Conservation (phyloP, 2,113 vertebrate species). For the Serinus canaria region DNA sequence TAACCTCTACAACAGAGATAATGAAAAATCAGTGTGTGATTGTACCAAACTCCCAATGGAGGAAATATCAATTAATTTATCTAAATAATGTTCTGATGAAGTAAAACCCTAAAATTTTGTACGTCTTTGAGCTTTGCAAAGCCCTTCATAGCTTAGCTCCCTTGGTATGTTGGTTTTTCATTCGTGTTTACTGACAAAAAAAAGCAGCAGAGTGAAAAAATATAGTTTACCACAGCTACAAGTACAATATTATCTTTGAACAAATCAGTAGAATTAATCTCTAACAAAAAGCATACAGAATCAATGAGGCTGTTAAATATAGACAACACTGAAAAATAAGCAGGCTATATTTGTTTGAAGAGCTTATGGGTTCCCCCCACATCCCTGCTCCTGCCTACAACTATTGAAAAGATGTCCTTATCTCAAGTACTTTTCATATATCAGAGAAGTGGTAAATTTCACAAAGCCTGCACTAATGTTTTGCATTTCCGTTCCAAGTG, state of each 20-base stretch:
- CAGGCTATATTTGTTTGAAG: conserved; percentile 73
- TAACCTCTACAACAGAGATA: neutral
- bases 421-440: conserved; percentile 82
- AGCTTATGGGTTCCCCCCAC: conserved; percentile 45
- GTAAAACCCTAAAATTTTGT: neutral
- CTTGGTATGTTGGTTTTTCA: neutral
- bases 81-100: neutral
- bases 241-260: conserved; percentile 7
- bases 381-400: neutral
- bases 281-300: conserved; percentile 53
- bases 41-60: neutral
- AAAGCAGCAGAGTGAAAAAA: neutral
- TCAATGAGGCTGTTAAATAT: conserved; percentile 66
- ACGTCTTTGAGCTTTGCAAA: neutral
- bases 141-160: neutral
- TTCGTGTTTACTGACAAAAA: neutral
- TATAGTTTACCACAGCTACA: neutral
- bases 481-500: conserved; percentile 78
- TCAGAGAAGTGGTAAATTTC: conserved; percentile 78
- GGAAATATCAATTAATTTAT: neutral
- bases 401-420: conserved; percentile 81
- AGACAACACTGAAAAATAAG: conserved; percentile 72
- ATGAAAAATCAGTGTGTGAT: neutral
- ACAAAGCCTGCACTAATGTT: conserved; percentile 78
- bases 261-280: conserved; percentile 59